Evolutionary conservation across 1,140 invertebrate species (phyloP), one percentile per base, ranked within the genome.

Genomic region (Drosophila bipectinata): DNA sequence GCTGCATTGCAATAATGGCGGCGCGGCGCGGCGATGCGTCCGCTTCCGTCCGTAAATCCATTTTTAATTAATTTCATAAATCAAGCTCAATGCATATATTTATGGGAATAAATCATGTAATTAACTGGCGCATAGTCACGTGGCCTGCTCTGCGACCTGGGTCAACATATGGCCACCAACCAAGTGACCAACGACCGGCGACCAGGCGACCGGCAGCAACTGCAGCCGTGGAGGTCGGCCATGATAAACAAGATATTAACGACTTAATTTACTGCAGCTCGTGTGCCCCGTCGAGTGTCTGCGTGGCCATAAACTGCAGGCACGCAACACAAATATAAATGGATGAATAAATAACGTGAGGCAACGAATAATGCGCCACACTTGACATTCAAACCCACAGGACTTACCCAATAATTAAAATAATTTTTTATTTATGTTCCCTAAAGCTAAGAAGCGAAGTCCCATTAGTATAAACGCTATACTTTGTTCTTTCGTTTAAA

Each of bases 201-300:
- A 51, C 34, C 41, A 8, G 7, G 15, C 8, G 18, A 47, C 7
- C 44, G 18, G 44, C 44, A 53, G 51, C 52, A n/a, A 28, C 48
- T 39, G 48, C 64, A 53, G 28, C 67, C 34, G 45, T 57, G 48
- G 60, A 48, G 45, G 34, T 64, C 44, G 82, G 69, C 67, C 83
- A 77, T 79, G 79, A 88, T 88, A 88, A 88, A 88, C 83, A 88
- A 88, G 72, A 88, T 83, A 88, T 88, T 88, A 88, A 88, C 79
- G 83, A 88, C 83, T 88, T 88, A 88, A 88, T 88, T 88, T 88
- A 85, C 79, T 88, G 83, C 79, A 79, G 56, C 56, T 51, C 54
- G 61, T 77, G 55, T 72, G 58, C 62, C 75, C 41, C 58, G 45
- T 30, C 53, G 51, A 57, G 63, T 66, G 61, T 68, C 58, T 68